phyloP scores from a whole-genome alignment of 1,140 invertebrate species.

The Temnothorax nylanderi region DNA sequence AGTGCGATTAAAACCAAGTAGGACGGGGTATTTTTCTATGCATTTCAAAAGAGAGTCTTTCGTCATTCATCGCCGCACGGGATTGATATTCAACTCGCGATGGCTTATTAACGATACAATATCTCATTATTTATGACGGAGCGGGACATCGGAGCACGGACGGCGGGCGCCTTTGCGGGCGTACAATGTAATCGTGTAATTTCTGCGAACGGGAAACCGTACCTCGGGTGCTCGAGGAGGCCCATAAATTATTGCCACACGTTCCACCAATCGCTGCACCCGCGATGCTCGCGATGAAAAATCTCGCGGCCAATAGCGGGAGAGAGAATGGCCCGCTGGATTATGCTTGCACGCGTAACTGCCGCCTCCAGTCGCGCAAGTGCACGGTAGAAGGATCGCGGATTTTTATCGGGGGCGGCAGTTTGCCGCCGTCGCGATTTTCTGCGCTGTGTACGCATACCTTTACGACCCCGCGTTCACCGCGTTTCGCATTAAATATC shows the following conservation, averaged over 20 bases:
- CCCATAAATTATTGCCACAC: constrained; percentile 67
- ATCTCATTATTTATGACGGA: constrained; percentile 27
- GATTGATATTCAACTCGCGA: constrained; percentile 59
- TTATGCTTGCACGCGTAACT: constrained; percentile 50
- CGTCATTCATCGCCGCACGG: constrained; percentile 39
- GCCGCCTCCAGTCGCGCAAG: constrained; percentile 61
- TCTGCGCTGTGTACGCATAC: neutral
- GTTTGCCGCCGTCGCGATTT: constrained; percentile 4
- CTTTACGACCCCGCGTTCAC: neutral
- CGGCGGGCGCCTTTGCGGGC: constrained; percentile 14
- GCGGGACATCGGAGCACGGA: neutral
- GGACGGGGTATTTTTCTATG: constrained; percentile 44
- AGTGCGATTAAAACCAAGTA: constrained; percentile 23
- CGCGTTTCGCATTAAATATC: constrained; percentile 28
- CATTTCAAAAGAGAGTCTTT: constrained; percentile 59
- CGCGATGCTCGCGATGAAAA: constrained; percentile 48
- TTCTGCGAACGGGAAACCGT: constrained; percentile 38
- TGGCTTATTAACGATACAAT: constrained; percentile 43
- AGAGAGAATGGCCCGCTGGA: constrained; percentile 62
- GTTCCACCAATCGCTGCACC: constrained; percentile 66
- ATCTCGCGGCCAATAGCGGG: constrained; percentile 61
- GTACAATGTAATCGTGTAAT: constrained; percentile 52
- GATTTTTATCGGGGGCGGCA: constrained; percentile 7
- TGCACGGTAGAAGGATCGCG: constrained; percentile 56
- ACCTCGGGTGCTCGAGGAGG: constrained; percentile 34